Base-by-base conservation (phyloP, 2,888 invertebrate species). In the Crepidodera aurea region DNA sequence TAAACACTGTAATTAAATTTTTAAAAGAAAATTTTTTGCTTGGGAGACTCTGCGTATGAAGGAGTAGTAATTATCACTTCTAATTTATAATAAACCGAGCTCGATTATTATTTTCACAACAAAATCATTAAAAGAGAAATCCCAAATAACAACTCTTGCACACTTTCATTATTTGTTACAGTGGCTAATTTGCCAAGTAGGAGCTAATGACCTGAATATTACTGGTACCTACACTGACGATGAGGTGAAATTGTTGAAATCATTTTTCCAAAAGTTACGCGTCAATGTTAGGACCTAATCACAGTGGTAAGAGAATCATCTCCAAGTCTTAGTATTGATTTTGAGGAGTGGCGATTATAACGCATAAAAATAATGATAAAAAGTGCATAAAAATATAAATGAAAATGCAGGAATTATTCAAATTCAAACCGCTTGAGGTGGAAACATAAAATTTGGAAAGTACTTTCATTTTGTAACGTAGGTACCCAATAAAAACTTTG, bases 101-200 rank as follows among this genome's bases (percentile, higher is more conserved):
- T 46, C 46, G 56, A 51, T 42, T 42, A 50, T 25, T 50, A 27
- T 50, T 60, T 53, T 48, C 50, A 50, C 40, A 48, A 54, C 50
- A 50, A 39, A 62, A 53, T 40, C 42, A 57, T 62, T 34, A 32
- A 61, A 65, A 65, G 61, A 65, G 64, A 65, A 65, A 65, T 61
- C 46, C 42, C 25, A 12, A 18, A 62, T 65, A 55, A 62, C 57
- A 57, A 57, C 42, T 65, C 32, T 65, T 60, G 50, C 19, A 54
- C 44, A 66, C 66, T 66, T 66, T 66, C 66, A 64, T 63, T 65
- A 58, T 58, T 55, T 61, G 58, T 61, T 63, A 50, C 55, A 61
- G 50, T 61, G 54, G 37, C 4, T 57, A 59, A 65, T 54, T 62
- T 51, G 51, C 39, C 13, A 32, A 56, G 29, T 55, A 48, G 53